A percentile compares a stretch with the other conserved stretches of the same genome.
These are phyloP conservation scores for Oreonectes daqikongensis DNA, from an alignment of 2,797 vertebrate genomes.

Conservation along the genomic window DNA sequence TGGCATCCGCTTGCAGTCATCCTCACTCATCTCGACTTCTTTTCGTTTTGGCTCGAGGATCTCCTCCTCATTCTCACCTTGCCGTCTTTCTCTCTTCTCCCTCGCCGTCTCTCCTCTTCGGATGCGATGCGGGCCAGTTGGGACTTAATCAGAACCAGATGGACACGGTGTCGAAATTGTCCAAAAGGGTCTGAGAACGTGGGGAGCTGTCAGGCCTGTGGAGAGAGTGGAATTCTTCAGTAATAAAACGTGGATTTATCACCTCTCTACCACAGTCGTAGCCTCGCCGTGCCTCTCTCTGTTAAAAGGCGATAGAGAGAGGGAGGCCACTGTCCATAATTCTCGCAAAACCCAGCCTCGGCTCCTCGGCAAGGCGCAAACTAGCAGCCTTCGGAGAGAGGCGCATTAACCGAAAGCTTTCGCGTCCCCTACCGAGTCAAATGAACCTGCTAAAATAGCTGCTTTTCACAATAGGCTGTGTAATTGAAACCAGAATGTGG, in stretches of 20 bases:
- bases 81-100: slow-evolving; percentile 69
- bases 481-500: slow-evolving; percentile 99
- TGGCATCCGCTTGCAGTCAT: slow-evolving; percentile 3
- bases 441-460: slow-evolving; percentile 99
- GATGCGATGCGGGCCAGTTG: slow-evolving; percentile 85
- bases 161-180: slow-evolving; percentile 90
- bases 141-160: slow-evolving; percentile 99
- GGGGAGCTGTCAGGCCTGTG: slow-evolving; percentile 97
- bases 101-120: slow-evolving; percentile 64
- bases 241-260: slow-evolving; percentile 99
- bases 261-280: slow-evolving; percentile 93
- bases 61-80: slow-evolving; percentile 75
- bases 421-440: slow-evolving; percentile 93
- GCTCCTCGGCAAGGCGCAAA: slow-evolving; percentile 85
- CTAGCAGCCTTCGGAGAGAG: slow-evolving; percentile 82
- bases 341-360: slow-evolving; percentile 68
- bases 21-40: slow-evolving; percentile 53
- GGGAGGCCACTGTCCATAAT: slow-evolving; percentile 73
- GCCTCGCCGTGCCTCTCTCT: slow-evolving; percentile 59
- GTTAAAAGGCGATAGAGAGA: slow-evolving; percentile 63
- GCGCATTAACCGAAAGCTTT: slow-evolving; percentile 86
- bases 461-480: slow-evolving; percentile 93
- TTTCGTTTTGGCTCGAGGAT: slow-evolving; percentile 10
- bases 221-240: slow-evolving; percentile 97
- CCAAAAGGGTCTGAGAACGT: slow-evolving; percentile 92